Conservation (phyloP, 2,797 vertebrate species). For the Delichon dasypus region DNA sequence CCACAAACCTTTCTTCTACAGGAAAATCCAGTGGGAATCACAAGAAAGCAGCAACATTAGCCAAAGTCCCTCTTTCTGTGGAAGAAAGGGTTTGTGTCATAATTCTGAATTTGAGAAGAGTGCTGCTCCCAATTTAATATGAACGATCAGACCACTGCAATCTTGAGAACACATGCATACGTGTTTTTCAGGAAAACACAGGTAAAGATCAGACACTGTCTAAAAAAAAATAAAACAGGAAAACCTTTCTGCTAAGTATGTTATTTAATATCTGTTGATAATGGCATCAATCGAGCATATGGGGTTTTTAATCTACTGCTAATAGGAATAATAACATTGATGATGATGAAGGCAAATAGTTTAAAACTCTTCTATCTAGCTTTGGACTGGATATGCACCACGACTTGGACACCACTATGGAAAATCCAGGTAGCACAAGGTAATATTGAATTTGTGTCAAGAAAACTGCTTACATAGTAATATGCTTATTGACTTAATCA, state of each 20-base stretch:
- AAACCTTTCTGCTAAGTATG: background rate
- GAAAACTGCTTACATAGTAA: constrained; percentile 59
- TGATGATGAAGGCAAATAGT: background rate
- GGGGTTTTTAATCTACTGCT: background rate
- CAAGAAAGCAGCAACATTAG: background rate
- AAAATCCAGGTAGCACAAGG: constrained; percentile 40
- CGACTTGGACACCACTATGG: background rate
- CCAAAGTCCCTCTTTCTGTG: background rate
- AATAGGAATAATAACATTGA: background rate
- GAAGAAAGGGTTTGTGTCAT: background rate
- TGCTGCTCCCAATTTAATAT: background rate
- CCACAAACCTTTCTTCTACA: background rate
- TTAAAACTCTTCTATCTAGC: background rate
- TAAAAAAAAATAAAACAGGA: background rate
- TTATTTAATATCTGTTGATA: background rate
- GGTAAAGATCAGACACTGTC: background rate
- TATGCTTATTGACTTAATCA: constrained; percentile 65
- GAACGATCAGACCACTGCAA: background rate
- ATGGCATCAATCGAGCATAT: background rate
- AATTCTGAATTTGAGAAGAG: background rate
- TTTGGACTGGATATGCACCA: background rate
- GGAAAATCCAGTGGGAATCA: background rate
- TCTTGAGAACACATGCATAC: background rate
- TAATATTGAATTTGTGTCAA: constrained; percentile 69
- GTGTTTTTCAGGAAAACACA: background rate